A percentile compares a stretch with the other conserved stretches of the same genome.
Evolutionary conservation across 2,797 vertebrate species (phyloP).

Genomic region (Acridotheres tristis): DNA sequence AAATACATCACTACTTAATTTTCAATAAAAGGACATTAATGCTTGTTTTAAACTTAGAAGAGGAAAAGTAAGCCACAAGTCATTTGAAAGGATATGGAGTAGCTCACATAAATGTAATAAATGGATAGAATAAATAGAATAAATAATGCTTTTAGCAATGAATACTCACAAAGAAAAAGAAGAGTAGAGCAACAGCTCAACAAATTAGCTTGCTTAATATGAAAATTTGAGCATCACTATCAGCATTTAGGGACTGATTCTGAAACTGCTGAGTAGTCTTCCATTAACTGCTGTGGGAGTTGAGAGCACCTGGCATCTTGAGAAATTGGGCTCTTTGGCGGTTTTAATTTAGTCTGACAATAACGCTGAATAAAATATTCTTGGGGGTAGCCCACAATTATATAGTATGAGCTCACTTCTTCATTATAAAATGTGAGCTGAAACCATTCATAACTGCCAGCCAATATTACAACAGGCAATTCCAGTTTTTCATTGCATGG

Average conservation of each 20-base stretch:
- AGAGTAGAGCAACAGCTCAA: background rate
- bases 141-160: background rate
- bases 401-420: constrained; percentile 60
- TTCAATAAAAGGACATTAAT: background rate
- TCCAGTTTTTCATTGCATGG: constrained; percentile 62
- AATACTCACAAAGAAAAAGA: background rate
- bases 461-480: constrained; percentile 59
- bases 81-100: background rate
- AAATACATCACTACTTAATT: background rate
- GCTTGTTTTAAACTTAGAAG: background rate
- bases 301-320: constrained; percentile 45
- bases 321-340: constrained; percentile 7
- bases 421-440: constrained; percentile 62
- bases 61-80: background rate
- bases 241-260: constrained; percentile 5
- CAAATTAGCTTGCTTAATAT: background rate
- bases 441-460: constrained; percentile 63
- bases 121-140: background rate
- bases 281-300: constrained; percentile 30
- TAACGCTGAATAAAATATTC: constrained; percentile 59
- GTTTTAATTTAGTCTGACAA: constrained; percentile 66
- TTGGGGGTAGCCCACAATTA: constrained; percentile 67
- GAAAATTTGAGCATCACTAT: background rate
- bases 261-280: constrained; percentile 39
- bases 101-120: background rate